A percentile compares a stretch with the other conserved stretches of the same genome.
phyloP scores from a whole-genome alignment of 1,140 invertebrate species.

The Babylonia areolata region DNA sequence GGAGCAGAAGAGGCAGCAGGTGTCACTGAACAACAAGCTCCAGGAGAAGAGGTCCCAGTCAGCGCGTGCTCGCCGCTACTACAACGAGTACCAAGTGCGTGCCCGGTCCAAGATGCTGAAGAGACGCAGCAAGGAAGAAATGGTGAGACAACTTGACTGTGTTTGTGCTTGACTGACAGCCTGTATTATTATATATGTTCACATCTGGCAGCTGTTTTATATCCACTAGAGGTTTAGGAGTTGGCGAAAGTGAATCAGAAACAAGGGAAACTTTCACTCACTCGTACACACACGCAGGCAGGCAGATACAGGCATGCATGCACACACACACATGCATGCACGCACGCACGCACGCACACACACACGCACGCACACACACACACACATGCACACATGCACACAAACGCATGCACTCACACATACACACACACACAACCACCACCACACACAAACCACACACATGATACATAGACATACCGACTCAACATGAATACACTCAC shows the following conservation, averaged over 20 bases:
- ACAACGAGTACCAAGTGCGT: conserved; percentile 73
- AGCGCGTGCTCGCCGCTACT: conserved; percentile 71
- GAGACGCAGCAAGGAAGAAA: conserved; percentile 73
- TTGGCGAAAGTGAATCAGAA: too few relatives aligned
- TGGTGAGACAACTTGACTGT: too few relatives aligned
- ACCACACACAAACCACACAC: too few relatives aligned
- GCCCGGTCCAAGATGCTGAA: conserved; percentile 73
- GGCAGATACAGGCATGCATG: background rate
- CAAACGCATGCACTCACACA: too few relatives aligned
- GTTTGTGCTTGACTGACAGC: too few relatives aligned
- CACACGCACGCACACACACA: background rate
- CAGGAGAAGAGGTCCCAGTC: conserved; percentile 73
- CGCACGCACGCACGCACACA: background rate
- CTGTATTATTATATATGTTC: too few relatives aligned
- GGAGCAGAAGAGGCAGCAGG: conserved; percentile 63
- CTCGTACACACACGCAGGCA: background rate
- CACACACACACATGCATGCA: background rate
- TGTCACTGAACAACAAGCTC: conserved; percentile 64
- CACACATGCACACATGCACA: background rate
- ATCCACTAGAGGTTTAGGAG: too few relatives aligned
- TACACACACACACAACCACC: too few relatives aligned
- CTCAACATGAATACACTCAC: too few relatives aligned
- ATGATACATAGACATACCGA: too few relatives aligned
- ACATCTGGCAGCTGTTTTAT: too few relatives aligned
- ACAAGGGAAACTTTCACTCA: too few relatives aligned